These are phyloP conservation scores for Aphodius granarius DNA, from an alignment of 2,888 invertebrate species.

Conservation along the genomic window DNA sequence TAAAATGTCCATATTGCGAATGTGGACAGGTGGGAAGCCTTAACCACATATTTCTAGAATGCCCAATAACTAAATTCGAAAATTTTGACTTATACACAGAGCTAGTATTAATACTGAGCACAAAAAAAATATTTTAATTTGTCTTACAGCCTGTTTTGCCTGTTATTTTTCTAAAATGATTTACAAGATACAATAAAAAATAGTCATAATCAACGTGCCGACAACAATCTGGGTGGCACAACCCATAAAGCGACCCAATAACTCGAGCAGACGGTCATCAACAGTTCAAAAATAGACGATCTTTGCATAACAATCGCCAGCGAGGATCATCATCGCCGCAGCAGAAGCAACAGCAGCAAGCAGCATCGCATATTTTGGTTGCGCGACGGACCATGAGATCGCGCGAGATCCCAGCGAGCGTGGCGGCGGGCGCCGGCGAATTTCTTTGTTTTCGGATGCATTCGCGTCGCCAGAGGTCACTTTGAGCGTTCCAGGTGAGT, in stretches of 20 bases:
- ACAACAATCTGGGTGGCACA: background rate
- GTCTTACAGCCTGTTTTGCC: no score
- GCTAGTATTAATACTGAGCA: no score
- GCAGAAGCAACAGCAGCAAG: background rate
- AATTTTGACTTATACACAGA: no score
- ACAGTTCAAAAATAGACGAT: background rate
- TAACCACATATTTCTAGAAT: no score
- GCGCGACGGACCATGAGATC: background rate
- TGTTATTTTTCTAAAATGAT: no score
- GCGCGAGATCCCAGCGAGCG: conserved; percentile 7
- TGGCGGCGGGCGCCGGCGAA: background rate
- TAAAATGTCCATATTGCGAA: no score
- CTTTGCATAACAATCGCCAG: background rate
- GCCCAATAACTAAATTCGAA: no score
- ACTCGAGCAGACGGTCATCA: background rate
- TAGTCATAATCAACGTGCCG: no score
- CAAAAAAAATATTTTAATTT: no score
- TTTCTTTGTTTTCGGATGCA: conserved; percentile 2
- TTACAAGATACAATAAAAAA: no score
- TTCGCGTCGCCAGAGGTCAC: background rate
- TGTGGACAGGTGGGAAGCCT: no score
- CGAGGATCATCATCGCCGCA: no score
- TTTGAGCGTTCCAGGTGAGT: conserved; percentile 8
- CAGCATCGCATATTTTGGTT: background rate
- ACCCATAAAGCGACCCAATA: background rate